Base-by-base conservation (phyloP, 2,888 invertebrate species). In the Chydorus sphaericus region DNA sequence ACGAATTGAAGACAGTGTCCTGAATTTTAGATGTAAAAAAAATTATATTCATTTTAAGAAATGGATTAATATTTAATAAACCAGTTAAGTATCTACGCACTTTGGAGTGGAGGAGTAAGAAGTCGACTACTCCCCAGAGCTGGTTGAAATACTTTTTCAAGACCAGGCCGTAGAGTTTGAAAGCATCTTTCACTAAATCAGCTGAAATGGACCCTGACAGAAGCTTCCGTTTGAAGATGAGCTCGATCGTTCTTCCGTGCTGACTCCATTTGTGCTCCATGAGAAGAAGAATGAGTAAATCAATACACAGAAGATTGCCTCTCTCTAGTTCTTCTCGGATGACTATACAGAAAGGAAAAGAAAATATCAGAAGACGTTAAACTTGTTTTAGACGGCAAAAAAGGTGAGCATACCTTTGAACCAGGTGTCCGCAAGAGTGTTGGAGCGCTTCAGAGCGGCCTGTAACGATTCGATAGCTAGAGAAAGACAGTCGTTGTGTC, bases 201-300 rank as follows among this genome's bases (percentile, higher is more conserved):
- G 68, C 67, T 4, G 67, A 66, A 55, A 71, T 64, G 37, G 65
- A 61, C 5, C 69, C 68, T 4, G 65, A 55, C 39, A 68, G 59
- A n/a, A 71, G 66, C 60, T 70, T 71, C 63, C 68, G 68, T 23
- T 68, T 63, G 44, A 69, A 60, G 49, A 71, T 61, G 60, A 65
- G 66, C 59, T 70, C 68, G 1, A 69, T 65, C 4, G 65, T 62
- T 55, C 68, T 70, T 55, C 65, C 66, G 29, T 67, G 61, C 30
- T 66, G 66, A 30, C 65, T 65, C 2, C 62, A 38, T 5, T 66
- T 63, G 57, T 70, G 66, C 4, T 71, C 62, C 16, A 71, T 64
- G n/a, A n/a, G n/a, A 18, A 71, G 59, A 37, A 71, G 59, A 16
- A 70, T 61, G 56, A 70, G 64, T 20, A 62, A 33, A 54, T 62